phyloP scores from a whole-genome alignment of 2,797 vertebrate genomes.

The Tapera naevia region DNA sequence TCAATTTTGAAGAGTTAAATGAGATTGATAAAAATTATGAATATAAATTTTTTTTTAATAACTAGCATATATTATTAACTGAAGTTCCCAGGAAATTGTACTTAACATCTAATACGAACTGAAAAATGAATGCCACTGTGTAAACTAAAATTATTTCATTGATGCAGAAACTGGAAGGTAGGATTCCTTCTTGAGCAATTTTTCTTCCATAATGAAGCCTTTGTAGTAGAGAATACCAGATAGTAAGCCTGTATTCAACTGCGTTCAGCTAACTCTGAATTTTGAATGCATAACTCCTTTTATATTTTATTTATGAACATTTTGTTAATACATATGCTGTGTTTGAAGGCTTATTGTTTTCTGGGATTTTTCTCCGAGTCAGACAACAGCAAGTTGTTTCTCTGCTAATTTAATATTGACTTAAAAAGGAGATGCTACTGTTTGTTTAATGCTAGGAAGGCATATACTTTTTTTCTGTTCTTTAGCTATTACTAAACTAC shows the following conservation, averaged over 20 bases:
- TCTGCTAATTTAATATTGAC: background rate
- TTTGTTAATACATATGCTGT: background rate
- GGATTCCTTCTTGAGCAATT: background rate
- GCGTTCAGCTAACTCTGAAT: background rate
- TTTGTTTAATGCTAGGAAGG: background rate
- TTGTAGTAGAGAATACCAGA: background rate
- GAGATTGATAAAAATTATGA: background rate
- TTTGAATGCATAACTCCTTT: background rate
- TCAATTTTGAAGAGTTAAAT: background rate
- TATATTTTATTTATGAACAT: background rate
- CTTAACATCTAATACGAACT: background rate
- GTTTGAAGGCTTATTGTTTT: background rate
- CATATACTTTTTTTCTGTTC: background rate
- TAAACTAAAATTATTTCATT: background rate
- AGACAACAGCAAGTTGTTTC: background rate
- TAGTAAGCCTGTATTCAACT: background rate
- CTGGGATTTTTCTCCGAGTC: background rate
- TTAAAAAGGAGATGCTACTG: background rate
- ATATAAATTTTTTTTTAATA: background rate
- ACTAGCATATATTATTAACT: background rate
- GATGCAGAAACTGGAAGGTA: background rate
- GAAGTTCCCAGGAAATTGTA: background rate
- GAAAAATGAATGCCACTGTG: background rate
- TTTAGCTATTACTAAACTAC: background rate
- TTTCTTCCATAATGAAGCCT: background rate